These are phyloP conservation scores for Microctonus brassicae DNA, from an alignment of 2,888 invertebrate species.

Conservation along the genomic window DNA sequence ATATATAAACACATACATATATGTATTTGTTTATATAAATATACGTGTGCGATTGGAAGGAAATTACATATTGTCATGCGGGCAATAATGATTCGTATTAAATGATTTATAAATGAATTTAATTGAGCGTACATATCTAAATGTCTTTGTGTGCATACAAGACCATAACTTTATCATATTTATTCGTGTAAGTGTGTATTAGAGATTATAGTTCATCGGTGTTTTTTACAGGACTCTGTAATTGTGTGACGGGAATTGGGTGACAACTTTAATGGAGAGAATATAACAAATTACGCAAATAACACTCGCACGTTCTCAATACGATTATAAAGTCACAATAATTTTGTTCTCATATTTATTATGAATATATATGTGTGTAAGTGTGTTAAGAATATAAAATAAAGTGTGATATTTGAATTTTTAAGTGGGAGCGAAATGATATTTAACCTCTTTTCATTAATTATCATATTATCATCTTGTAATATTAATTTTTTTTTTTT, in stretches of 20 bases:
- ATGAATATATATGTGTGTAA: neutral
- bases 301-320: constrained; percentile 45
- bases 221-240: neutral
- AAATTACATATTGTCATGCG: constrained; percentile 38
- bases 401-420: neutral
- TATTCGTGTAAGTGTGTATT: neutral
- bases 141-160: constrained; percentile 14
- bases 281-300: constrained; percentile 47
- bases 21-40: neutral
- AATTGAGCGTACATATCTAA: constrained; percentile 19
- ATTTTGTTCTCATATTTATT: constrained; percentile 41
- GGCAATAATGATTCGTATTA: constrained; percentile 30
- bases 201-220: neutral
- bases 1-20: neutral
- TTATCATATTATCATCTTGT: neutral
- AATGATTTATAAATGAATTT: constrained; percentile 43
- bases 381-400: constrained; percentile 1
- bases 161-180: neutral
- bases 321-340: constrained; percentile 39
- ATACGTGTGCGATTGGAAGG: constrained; percentile 19
- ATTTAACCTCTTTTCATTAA: neutral
- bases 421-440: neutral
- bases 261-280: constrained; percentile 20
- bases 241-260: constrained; percentile 14
- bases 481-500: neutral